Conservation (phyloP, 2,113 vertebrate species). For the Kryptolebias marmoratus region DNA sequence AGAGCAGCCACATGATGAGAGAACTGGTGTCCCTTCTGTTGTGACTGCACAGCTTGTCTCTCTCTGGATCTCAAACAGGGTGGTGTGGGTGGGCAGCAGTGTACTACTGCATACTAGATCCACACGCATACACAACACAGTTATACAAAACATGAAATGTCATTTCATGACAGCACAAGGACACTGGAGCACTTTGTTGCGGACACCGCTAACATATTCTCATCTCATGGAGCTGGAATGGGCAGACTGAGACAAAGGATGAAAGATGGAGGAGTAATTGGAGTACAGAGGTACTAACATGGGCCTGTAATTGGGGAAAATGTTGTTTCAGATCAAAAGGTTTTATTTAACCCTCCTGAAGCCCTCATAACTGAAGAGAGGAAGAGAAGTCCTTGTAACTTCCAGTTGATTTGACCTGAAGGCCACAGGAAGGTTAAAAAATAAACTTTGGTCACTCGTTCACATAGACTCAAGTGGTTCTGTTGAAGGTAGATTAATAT, state of each 20-base stretch:
- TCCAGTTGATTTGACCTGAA: too few relatives aligned
- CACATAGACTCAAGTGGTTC: not conserved
- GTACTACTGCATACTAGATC: conserved; percentile 61
- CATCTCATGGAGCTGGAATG: not conserved
- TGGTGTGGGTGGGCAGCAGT: conserved; percentile 62
- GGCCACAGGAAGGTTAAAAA: too few relatives aligned
- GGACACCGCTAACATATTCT: conserved; percentile 24
- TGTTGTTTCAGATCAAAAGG: fast-evolving
- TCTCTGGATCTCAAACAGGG: conserved; percentile 36
- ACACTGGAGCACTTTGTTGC: conserved; percentile 67
- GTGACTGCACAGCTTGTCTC: conserved; percentile 64
- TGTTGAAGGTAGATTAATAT: not conserved
- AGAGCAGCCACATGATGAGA: conserved; percentile 17
- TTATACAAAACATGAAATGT: conserved; percentile 42
- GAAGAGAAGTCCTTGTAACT: too few relatives aligned
- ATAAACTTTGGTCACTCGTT: too few relatives aligned
- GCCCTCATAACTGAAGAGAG: too few relatives aligned
- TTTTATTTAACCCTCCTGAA: too few relatives aligned
- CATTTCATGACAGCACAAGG: conserved; percentile 47
- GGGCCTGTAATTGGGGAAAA: too few relatives aligned
- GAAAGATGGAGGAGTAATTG: conserved; percentile 1
- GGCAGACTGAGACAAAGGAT: not conserved
- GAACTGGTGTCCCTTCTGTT: conserved; percentile 26
- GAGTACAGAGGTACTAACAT: not conserved
- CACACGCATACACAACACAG: conserved; percentile 34